Conservation (phyloP, 2,113 vertebrate genomes). For the Engystomops pustulosus region DNA sequence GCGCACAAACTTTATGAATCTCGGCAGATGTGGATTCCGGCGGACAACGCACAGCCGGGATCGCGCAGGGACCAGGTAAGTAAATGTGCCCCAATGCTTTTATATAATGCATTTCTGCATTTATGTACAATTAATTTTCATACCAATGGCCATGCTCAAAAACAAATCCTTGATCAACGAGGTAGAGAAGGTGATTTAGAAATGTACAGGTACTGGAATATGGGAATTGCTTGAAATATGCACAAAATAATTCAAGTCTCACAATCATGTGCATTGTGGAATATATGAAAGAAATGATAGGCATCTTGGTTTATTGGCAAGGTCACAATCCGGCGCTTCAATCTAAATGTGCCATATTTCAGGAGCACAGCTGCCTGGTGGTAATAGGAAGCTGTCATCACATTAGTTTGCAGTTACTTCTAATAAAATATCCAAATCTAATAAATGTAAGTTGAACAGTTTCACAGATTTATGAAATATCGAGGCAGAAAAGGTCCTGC, state of each 20-base stretch:
- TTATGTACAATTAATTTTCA: no score
- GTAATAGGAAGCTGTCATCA: slow-evolving; percentile 57
- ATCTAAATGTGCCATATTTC: slow-evolving; percentile 49
- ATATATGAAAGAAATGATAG: slow-evolving; percentile 49
- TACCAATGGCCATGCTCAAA: background rate
- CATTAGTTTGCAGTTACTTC: slow-evolving; percentile 56
- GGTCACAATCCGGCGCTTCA: slow-evolving; percentile 51
- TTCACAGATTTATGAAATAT: slow-evolving; percentile 26
- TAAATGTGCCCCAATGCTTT: no score
- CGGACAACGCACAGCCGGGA: no score
- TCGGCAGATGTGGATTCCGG: no score
- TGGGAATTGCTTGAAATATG: background rate
- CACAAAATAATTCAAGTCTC: slow-evolving; percentile 34
- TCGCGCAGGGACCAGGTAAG: no score
- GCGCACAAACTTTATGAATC: no score
- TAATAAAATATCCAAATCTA: slow-evolving; percentile 58
- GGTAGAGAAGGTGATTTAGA: slow-evolving; percentile 9
- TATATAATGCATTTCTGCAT: no score
- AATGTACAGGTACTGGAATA: background rate
- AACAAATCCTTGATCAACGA: background rate
- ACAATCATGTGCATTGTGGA: slow-evolving; percentile 23
- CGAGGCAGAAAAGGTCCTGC: slow-evolving; percentile 8
- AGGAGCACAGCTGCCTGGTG: slow-evolving; percentile 18
- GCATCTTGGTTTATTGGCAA: slow-evolving; percentile 46
- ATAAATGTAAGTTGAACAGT: slow-evolving; percentile 49